A percentile compares a stretch with the other conserved stretches of the same genome.
Evolutionary conservation across 2,888 invertebrate genomes (phyloP).

Genomic region (Teleiodes luculella): DNA sequence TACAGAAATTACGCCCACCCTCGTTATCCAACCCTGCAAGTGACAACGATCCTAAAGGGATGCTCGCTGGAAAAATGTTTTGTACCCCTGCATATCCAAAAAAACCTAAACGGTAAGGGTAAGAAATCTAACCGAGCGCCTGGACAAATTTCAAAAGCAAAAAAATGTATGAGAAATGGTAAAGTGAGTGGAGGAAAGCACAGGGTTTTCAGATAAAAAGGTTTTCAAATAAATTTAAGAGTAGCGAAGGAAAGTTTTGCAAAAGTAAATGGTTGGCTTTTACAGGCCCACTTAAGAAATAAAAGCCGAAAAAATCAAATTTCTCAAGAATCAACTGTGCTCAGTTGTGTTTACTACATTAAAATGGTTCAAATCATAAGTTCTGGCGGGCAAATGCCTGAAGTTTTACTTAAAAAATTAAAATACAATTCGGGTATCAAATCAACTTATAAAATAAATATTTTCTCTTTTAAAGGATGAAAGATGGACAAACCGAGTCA

Average conservation of each 20-base stretch:
- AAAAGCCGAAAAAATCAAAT: slow-evolving; percentile 27
- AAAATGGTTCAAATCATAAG: slow-evolving; percentile 4
- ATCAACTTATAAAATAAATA: too few species aligned
- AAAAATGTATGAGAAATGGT: neutral
- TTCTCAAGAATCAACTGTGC: slow-evolving; percentile 26
- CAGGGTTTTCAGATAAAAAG: neutral
- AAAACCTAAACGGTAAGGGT: slow-evolving; percentile 14
- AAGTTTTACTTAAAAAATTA: too few species aligned
- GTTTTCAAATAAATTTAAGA: neutral
- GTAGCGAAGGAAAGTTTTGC: neutral
- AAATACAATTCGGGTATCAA: too few species aligned
- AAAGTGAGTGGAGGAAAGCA: neutral
- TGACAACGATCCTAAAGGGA: slow-evolving; percentile 42
- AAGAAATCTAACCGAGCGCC: neutral
- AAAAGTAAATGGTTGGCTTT: slow-evolving; percentile 7
- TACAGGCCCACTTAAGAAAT: slow-evolving; percentile 9
- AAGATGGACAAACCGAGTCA: too few species aligned
- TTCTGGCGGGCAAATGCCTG: neutral
- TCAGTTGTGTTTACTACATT: slow-evolving; percentile 22
- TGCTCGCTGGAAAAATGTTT: slow-evolving; percentile 20
- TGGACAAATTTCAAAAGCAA: neutral
- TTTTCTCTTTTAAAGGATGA: too few species aligned
- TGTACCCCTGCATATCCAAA: slow-evolving; percentile 20
- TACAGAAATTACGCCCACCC: slow-evolving; percentile 56
- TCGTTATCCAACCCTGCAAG: slow-evolving; percentile 46